Evolutionary conservation across 1,140 invertebrate genomes (phyloP).

Genomic region (Platorchestia sp.): DNA sequence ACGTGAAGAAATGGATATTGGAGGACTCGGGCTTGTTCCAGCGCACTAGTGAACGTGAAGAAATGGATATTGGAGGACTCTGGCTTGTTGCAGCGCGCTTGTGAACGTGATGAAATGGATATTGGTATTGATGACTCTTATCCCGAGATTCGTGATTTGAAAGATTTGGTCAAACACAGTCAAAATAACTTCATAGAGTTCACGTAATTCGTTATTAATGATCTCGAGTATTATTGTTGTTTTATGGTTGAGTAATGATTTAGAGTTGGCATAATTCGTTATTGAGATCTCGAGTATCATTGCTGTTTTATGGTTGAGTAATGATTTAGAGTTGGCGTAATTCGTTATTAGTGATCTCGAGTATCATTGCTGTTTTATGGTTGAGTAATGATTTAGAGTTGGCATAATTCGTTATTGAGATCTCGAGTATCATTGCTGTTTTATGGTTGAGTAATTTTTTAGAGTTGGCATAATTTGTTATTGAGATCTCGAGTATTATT

Average conservation of each 20-base stretch:
- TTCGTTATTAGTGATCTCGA: no score
- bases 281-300: background rate
- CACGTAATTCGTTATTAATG: background rate
- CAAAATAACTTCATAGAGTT: background rate
- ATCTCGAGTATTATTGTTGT: background rate
- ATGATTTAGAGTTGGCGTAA: background rate
- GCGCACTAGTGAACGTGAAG: background rate
- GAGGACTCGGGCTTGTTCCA: no score
- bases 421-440: background rate
- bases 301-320: background rate
- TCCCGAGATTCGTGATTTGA: background rate
- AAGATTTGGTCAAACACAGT: background rate
- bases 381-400: background rate
- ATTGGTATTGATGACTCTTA: no score
- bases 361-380: no score
- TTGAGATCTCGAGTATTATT: no score
- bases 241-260: background rate
- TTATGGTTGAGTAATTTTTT: background rate
- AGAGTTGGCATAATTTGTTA: background rate
- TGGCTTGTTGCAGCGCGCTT: no score
- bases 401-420: background rate
- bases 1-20: no score
- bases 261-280: background rate
- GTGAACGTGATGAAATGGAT: background rate
- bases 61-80: background rate